phyloP scores from a whole-genome alignment of 92 coral and sea anemone genomes.

The Blastomussa wellsi region DNA sequence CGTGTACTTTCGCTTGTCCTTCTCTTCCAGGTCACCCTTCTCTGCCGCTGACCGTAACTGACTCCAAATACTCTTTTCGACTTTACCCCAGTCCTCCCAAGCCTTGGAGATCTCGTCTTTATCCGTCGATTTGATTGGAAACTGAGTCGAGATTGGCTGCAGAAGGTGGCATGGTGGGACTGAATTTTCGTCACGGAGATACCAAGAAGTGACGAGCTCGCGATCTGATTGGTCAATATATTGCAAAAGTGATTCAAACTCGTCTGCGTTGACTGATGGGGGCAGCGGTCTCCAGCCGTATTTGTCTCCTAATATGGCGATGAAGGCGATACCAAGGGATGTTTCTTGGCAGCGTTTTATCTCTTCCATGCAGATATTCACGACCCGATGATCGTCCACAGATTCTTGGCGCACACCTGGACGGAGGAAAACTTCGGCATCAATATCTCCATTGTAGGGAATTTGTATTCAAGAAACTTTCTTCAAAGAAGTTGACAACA shows the following conservation, averaged over 20 bases:
- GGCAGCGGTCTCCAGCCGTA: conserved; percentile 72
- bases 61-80: conserved; percentile 55
- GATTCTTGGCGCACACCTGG: conserved; percentile 70
- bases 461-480: no score
- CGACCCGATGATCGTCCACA: conserved; percentile 67
- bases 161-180: conserved; percentile 48
- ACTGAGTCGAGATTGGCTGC: conserved; percentile 67
- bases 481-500: no score
- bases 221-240: conserved; percentile 49
- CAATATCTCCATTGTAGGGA: no score
- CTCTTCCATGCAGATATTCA: conserved; percentile 69
- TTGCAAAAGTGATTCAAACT: conserved; percentile 45
- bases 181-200: conserved; percentile 57
- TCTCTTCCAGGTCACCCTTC: conserved; percentile 44
- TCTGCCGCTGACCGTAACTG: conserved; percentile 59
- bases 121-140: conserved; percentile 47
- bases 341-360: conserved; percentile 68
- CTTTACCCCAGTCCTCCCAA: conserved; percentile 60
- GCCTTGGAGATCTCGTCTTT: conserved; percentile 55
- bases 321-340: conserved; percentile 60
- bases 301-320: conserved; percentile 69
- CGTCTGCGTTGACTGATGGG: conserved; percentile 52
- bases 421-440: background rate
- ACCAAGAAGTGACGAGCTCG: conserved; percentile 51
- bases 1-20: conserved; percentile 49